Evolutionary conservation across 2,888 invertebrate species (phyloP).

Genomic region (Melieria picta): DNA sequence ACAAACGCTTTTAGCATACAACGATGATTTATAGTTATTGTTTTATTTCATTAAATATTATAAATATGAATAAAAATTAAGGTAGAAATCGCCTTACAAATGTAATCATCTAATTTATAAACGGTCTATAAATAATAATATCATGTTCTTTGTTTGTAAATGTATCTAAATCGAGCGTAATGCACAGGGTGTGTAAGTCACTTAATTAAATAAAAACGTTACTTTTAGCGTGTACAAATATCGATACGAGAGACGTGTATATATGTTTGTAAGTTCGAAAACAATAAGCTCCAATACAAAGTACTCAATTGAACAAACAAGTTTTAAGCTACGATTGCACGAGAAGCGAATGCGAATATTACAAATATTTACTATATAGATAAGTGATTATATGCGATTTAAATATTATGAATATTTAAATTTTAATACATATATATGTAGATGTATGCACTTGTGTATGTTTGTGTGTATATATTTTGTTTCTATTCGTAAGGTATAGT

Average conservation of each 20-base stretch:
- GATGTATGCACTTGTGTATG: neutral
- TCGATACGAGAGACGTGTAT: neutral
- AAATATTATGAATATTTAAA: neutral
- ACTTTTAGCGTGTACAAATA: neutral
- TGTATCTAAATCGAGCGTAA: slow-evolving; percentile 27
- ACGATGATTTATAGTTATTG: slow-evolving; percentile 25
- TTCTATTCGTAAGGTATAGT: slow-evolving; percentile 12
- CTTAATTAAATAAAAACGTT: slow-evolving; percentile 8
- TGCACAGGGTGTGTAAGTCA: slow-evolving; percentile 17
- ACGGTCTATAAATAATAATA: slow-evolving; percentile 32
- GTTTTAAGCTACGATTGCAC: slow-evolving; percentile 7
- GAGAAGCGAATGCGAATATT: neutral
- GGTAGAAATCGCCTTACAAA: slow-evolving; percentile 37
- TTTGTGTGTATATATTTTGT: neutral
- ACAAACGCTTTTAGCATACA: slow-evolving; percentile 25
- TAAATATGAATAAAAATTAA: slow-evolving; percentile 26
- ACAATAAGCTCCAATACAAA: no score
- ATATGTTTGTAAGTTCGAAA: neutral
- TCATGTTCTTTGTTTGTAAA: neutral
- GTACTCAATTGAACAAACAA: neutral
- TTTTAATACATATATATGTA: slow-evolving; percentile 4
- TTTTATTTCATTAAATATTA: slow-evolving; percentile 21
- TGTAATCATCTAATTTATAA: slow-evolving; percentile 33
- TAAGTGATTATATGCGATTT: slow-evolving; percentile 18
- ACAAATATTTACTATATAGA: neutral